Percentiles rank a stretch among this genome's conserved stretches.
phyloP scores from a whole-genome alignment of 1,140 invertebrate genomes.

The Tetragnatha versicolor region DNA sequence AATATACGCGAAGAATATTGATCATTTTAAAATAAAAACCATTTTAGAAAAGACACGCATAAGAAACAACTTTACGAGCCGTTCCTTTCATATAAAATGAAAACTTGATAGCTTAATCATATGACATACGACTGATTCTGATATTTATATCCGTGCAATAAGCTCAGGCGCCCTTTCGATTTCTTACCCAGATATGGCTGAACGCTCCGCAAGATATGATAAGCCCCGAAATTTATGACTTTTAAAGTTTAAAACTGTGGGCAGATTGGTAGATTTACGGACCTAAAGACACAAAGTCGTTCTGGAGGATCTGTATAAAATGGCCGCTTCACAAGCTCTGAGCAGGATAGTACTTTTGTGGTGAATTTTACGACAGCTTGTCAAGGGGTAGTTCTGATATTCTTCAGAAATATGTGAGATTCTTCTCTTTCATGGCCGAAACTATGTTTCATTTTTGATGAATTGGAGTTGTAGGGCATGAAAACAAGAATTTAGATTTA shows the following conservation, averaged over 20 bases:
- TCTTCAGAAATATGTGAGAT: too few relatives aligned
- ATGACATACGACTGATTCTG: neutral
- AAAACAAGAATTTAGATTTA: too few relatives aligned
- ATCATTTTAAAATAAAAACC: too few relatives aligned
- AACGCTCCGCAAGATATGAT: constrained; percentile 24
- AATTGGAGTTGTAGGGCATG: too few relatives aligned
- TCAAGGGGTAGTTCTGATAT: neutral
- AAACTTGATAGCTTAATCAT: neutral
- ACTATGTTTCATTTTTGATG: too few relatives aligned
- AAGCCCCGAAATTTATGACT: constrained; percentile 18
- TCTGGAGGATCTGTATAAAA: constrained; percentile 13
- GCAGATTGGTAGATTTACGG: constrained; percentile 6
- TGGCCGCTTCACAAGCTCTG: neutral
- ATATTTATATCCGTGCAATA: neutral
- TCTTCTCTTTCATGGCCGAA: too few relatives aligned
- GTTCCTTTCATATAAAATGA: neutral
- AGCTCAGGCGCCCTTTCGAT: neutral
- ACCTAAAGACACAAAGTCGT: neutral
- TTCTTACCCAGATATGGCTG: constrained; percentile 4
- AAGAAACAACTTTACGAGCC: neutral
- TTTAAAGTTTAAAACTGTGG: constrained; percentile 2
- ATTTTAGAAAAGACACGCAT: too few relatives aligned
- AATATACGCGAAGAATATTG: too few relatives aligned
- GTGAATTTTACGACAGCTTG: neutral
- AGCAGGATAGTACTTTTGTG: constrained; percentile 11